A percentile compares a stretch with the other conserved stretches of the same genome.
Evolutionary conservation across 64 coral and sea anemone species (phyloP).

Genomic region (Stichodactyla mertensii): DNA sequence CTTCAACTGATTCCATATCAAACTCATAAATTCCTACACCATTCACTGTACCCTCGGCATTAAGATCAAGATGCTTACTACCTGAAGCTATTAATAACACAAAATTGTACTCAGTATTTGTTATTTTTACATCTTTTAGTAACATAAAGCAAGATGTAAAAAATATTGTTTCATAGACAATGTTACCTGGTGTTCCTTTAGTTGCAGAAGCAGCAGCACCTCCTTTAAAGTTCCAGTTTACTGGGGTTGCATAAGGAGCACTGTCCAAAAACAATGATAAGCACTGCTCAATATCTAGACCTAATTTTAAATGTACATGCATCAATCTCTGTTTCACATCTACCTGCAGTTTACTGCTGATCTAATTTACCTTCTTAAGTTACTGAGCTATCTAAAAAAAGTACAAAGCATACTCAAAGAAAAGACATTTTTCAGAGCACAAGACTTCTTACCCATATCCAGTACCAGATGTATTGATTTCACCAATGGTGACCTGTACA

Average conservation of each 20-base stretch:
- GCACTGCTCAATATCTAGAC: background rate
- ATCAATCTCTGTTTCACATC: too few species aligned
- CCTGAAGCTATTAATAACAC: slow-evolving; percentile 32
- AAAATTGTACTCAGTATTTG: background rate
- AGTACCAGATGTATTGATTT: slow-evolving; percentile 80
- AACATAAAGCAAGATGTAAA: background rate
- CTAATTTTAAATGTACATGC: too few species aligned
- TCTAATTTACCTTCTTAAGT: too few species aligned
- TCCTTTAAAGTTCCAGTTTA: slow-evolving; percentile 95
- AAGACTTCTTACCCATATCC: slow-evolving; percentile 57
- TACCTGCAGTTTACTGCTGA: too few species aligned
- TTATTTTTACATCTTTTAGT: background rate
- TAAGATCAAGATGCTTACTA: slow-evolving; percentile 74
- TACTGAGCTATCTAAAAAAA: too few species aligned
- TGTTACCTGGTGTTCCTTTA: slow-evolving; percentile 46
- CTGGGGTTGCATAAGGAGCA: slow-evolving; percentile 76
- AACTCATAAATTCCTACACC: slow-evolving; percentile 92
- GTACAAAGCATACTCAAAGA: too few species aligned
- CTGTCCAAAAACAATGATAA: slow-evolving; percentile 22
- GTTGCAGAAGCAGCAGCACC: slow-evolving; percentile 43
- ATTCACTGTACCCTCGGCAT: slow-evolving; percentile 96
- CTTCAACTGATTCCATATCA: slow-evolving; percentile 90
- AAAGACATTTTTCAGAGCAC: background rate
- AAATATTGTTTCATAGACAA: background rate
- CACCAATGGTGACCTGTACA: slow-evolving; percentile 96